Evolutionary conservation across 2,888 invertebrate species (phyloP).

Genomic region (Nesidiocoris tenuis): DNA sequence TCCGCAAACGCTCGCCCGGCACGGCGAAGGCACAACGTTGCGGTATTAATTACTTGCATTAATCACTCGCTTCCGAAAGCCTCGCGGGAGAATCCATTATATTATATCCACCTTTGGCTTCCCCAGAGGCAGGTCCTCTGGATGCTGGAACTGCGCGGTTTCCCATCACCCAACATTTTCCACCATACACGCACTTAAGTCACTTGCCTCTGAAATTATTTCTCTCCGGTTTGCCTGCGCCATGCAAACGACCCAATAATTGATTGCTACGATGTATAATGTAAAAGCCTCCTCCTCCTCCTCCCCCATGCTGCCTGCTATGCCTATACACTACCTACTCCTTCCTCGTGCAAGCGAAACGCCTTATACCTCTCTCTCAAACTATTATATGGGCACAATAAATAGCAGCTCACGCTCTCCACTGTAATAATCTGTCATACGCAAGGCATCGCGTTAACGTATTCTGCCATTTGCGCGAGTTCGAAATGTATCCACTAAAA

Average conservation of each 20-base stretch:
- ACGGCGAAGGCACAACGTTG: neutral
- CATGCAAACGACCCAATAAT: slow-evolving; percentile 41
- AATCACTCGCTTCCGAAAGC: slow-evolving; percentile 29
- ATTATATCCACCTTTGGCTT: slow-evolving; percentile 29
- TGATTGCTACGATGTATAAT: slow-evolving; percentile 41
- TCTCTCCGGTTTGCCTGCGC: slow-evolving; percentile 5
- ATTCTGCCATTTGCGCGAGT: no score
- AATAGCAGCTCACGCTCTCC: no score
- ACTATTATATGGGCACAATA: no score
- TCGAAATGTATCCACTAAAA: no score
- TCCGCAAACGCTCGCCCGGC: neutral
- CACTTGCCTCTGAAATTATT: neutral
- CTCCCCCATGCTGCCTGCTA: neutral
- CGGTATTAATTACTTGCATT: slow-evolving; percentile 41
- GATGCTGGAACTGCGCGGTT: slow-evolving; percentile 1
- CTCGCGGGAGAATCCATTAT: slow-evolving; percentile 38
- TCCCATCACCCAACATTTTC: slow-evolving; percentile 2
- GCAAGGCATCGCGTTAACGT: no score
- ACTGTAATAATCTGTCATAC: no score
- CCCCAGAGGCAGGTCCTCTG: neutral
- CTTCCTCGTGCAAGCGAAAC: no score
- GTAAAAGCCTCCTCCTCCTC: slow-evolving; percentile 13
- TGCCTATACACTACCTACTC: neutral
- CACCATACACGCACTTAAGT: neutral
- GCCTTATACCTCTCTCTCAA: no score